Conservation (phyloP, 2,797 vertebrate genomes). For the Otolemur crassicaudatus region DNA sequence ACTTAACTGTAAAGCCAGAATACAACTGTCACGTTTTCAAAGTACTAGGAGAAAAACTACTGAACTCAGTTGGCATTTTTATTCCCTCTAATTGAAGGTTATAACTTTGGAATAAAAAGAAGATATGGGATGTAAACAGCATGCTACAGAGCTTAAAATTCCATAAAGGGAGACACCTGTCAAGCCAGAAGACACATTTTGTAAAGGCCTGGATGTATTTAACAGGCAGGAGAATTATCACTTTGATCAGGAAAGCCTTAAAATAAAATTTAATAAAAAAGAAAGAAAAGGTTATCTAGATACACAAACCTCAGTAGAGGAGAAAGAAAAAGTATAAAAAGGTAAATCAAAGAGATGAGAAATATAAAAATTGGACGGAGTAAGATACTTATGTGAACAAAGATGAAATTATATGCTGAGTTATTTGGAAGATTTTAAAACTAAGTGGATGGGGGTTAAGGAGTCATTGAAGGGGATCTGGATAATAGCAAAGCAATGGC, state of each 20-base stretch:
- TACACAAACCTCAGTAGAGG: neutral
- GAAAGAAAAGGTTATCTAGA: neutral
- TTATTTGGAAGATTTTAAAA: neutral
- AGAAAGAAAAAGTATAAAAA: neutral
- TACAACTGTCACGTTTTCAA: neutral
- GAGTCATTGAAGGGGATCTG: neutral
- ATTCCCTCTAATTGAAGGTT: neutral
- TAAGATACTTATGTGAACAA: neutral
- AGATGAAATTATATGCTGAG: neutral
- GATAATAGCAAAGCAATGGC: neutral
- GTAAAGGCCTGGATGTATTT: neutral
- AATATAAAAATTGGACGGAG: neutral
- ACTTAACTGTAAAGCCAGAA: neutral
- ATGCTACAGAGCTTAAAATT: neutral
- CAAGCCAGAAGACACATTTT: neutral
- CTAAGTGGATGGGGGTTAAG: neutral
- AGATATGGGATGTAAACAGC: neutral
- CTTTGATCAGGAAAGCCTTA: neutral
- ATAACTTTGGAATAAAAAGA: conserved; percentile 31
- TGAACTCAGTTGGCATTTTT: neutral
- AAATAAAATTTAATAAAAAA: conserved; percentile 45
- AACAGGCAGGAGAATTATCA: neutral
- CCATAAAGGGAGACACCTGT: neutral
- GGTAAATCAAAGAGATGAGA: neutral
- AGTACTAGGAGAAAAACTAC: neutral